phyloP scores from a whole-genome alignment of 2,888 invertebrate genomes.

The Leptopilina syphax region DNA sequence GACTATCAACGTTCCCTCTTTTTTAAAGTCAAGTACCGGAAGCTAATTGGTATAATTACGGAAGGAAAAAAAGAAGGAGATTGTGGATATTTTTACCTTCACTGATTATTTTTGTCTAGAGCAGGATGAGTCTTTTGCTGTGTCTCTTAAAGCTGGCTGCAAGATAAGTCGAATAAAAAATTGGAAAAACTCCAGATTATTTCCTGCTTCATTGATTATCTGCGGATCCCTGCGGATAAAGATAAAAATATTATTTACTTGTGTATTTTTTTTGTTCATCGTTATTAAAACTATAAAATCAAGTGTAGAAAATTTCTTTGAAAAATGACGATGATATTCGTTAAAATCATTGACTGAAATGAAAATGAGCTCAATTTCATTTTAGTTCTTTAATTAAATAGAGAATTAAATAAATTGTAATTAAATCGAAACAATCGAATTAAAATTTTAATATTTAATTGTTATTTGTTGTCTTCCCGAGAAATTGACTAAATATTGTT shows the following conservation, averaged over 20 bases:
- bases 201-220: conserved; percentile 30
- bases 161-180: conserved; percentile 32
- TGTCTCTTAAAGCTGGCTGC: not conserved
- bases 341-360: not conserved
- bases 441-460: too few species aligned
- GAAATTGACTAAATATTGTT: too few species aligned
- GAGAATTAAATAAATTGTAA: too few species aligned
- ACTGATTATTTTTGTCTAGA: conserved; percentile 27
- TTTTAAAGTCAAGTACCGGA: not conserved
- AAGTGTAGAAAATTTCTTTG: too few species aligned
- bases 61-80: not conserved
- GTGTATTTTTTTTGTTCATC: conserved; percentile 1
- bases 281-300: too few species aligned
- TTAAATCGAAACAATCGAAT: too few species aligned
- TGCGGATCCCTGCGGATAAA: not conserved
- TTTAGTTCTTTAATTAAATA: too few species aligned
- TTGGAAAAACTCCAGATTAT: conserved; percentile 35
- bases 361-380: too few species aligned
- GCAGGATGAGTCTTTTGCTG: not conserved
- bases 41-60: conserved; percentile 26
- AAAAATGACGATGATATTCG: too few species aligned
- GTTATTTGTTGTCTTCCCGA: too few species aligned
- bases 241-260: conserved; percentile 28
- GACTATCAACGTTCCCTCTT: not conserved
- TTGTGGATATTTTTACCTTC: conserved; percentile 23